These are phyloP conservation scores for Melinaea menophilus DNA, from an alignment of 2,888 invertebrate genomes.

Conservation along the genomic window DNA sequence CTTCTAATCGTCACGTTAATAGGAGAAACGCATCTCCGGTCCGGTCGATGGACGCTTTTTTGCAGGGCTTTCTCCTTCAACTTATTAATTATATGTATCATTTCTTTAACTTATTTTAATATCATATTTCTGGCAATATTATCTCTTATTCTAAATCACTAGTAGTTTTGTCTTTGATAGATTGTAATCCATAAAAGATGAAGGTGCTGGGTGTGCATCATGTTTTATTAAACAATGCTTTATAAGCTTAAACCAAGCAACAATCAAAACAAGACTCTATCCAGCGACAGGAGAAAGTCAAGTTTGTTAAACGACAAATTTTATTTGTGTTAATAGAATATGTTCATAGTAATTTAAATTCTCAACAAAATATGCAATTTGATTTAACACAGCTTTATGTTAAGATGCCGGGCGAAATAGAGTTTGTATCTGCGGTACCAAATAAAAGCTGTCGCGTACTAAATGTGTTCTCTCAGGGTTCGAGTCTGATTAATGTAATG, in stretches of 20 bases:
- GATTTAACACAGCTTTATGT: too few species aligned
- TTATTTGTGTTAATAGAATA: conserved; percentile 62
- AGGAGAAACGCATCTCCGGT: conserved; percentile 62
- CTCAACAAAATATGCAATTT: conserved; percentile 27
- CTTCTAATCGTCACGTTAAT: conserved; percentile 63
- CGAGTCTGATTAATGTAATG: too few species aligned
- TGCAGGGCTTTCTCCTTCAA: conserved; percentile 40
- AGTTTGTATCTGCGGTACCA: too few species aligned
- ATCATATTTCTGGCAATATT: too few species aligned
- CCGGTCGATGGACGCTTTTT: conserved; percentile 36
- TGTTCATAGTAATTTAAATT: conserved; percentile 46
- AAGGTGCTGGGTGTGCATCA: too few species aligned
- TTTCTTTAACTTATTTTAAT: conserved; percentile 6
- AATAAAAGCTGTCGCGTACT: too few species aligned
- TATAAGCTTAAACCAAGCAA: not conserved
- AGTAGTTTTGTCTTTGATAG: too few species aligned
- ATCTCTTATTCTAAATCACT: too few species aligned
- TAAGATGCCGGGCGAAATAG: too few species aligned
- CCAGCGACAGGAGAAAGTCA: conserved; percentile 42
- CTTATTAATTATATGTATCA: conserved; percentile 30
- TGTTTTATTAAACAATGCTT: too few species aligned
- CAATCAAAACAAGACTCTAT: conserved; percentile 18
- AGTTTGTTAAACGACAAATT: conserved; percentile 35
- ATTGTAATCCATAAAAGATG: too few species aligned
- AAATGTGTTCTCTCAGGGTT: too few species aligned